These are phyloP conservation scores for Amphiprion clarkii DNA, from an alignment of 2,797 vertebrate genomes.

Conservation along the genomic window DNA sequence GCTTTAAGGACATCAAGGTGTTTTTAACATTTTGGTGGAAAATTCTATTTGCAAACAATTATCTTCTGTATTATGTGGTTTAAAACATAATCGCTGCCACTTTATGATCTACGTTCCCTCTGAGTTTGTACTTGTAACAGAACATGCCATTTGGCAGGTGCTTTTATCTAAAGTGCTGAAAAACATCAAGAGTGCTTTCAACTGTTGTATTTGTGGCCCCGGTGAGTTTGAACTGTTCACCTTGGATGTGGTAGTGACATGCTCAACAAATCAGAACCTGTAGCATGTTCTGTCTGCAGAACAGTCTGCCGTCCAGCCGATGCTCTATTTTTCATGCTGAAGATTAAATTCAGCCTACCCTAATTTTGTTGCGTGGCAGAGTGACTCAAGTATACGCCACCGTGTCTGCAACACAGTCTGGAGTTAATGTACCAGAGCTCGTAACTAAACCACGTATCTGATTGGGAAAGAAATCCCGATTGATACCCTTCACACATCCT, in stretches of 20 bases:
- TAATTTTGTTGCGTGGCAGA: constrained; percentile 6
- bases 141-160: constrained; percentile 23
- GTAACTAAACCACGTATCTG: background rate
- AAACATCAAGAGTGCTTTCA: constrained; percentile 39
- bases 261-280: constrained; percentile 27
- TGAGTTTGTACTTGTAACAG: constrained; percentile 21
- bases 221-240: constrained; percentile 50
- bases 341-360: constrained; percentile 18
- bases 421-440: background rate
- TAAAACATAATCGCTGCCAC: constrained; percentile 40
- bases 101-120: constrained; percentile 15
- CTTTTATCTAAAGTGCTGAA: constrained; percentile 59
- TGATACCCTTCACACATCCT: no score
- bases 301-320: constrained; percentile 46
- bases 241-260: constrained; percentile 29
- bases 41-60: constrained; percentile 65
- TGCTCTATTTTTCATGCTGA: constrained; percentile 2
- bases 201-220: constrained; percentile 16
- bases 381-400: background rate
- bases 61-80: constrained; percentile 33
- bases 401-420: constrained; percentile 3
- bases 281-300: constrained; percentile 35
- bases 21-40: constrained; percentile 35
- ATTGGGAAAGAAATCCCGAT: background rate
- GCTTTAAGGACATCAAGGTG: constrained; percentile 49